phyloP scores from a whole-genome alignment of 2,797 vertebrate genomes.

The Chlorospingus flavigularis region DNA sequence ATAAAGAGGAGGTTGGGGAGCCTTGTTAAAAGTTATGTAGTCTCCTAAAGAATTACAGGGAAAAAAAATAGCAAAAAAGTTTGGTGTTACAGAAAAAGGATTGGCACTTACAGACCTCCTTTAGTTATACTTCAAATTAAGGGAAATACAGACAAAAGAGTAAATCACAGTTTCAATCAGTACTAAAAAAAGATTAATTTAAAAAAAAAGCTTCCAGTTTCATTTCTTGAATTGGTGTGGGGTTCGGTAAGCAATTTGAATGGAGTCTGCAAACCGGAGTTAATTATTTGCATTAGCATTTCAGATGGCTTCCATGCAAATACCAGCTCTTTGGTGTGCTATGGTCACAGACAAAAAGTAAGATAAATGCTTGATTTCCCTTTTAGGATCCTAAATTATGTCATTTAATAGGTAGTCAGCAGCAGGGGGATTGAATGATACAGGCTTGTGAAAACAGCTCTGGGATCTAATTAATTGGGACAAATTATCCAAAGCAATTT shows the following conservation, averaged over 20 bases:
- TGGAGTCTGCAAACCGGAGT: not conserved
- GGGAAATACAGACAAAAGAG: conserved; percentile 7
- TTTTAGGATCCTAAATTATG: not conserved
- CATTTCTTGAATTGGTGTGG: not conserved
- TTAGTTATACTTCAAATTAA: conserved; percentile 47
- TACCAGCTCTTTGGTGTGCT: conserved; percentile 4
- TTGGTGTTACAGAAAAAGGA: not conserved
- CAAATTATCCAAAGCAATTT: conserved; percentile 39
- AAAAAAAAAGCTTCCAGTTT: not conserved
- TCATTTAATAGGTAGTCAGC: conserved; percentile 26
- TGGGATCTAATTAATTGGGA: conserved; percentile 43
- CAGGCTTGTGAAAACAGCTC: conserved; percentile 20
- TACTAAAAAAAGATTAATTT: not conserved
- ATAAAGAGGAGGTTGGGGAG: conserved; percentile 22
- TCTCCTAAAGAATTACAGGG: conserved; percentile 12
- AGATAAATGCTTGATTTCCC: conserved; percentile 19
- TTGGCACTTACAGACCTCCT: not conserved
- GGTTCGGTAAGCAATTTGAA: conserved; percentile 25
- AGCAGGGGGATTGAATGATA: not conserved
- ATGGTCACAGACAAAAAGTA: not conserved
- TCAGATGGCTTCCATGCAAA: conserved; percentile 43
- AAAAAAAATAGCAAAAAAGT: conserved; percentile 23
- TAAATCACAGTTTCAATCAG: conserved; percentile 22
- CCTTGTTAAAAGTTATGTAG: conserved; percentile 48
- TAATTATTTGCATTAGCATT: conserved; percentile 59